Percentiles rank a stretch among this genome's conserved stretches.
These are phyloP conservation scores for Antheraea mylitta DNA, from an alignment of 1,140 invertebrate species.

Conservation along the genomic window DNA sequence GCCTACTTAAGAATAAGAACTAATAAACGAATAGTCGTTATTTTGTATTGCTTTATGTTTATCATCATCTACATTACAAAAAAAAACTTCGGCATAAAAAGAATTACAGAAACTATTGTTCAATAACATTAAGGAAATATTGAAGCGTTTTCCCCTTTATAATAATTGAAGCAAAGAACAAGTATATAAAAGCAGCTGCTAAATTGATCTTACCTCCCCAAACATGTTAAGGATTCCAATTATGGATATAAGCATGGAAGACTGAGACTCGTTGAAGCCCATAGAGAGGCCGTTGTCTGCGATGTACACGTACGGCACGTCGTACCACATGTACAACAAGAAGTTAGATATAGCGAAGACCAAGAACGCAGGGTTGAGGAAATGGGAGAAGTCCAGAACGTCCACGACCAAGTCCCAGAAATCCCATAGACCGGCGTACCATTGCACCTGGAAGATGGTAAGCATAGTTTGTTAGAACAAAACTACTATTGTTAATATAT, in stretches of 20 bases:
- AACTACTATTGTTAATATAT: too few species aligned
- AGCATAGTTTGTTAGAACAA: not conserved
- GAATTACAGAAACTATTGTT: too few species aligned
- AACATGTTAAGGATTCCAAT: conserved; percentile 92
- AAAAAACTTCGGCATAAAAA: too few species aligned
- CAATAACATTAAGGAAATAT: too few species aligned
- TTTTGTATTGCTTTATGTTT: too few species aligned
- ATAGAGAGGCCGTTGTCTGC: conserved; percentile 82
- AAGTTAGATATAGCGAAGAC: conserved; percentile 92
- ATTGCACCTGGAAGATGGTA: conserved; percentile 77
- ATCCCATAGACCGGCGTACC: conserved; percentile 87
- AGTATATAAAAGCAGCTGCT: not conserved
- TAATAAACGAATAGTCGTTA: too few species aligned
- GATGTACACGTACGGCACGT: conserved; percentile 93
- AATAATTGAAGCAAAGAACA: too few species aligned
- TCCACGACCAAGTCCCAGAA: conserved; percentile 87
- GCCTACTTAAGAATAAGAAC: too few species aligned
- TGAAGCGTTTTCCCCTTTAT: too few species aligned
- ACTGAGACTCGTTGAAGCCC: conserved; percentile 86
- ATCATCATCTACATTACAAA: too few species aligned
- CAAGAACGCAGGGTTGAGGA: conserved; percentile 86
- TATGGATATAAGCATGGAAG: conserved; percentile 90
- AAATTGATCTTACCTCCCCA: conserved; percentile 85
- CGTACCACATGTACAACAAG: conserved; percentile 92
- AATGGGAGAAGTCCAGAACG: conserved; percentile 90